Evolutionary conservation across 2,797 vertebrate species (phyloP).

Genomic region (Garrulus glandarius): DNA sequence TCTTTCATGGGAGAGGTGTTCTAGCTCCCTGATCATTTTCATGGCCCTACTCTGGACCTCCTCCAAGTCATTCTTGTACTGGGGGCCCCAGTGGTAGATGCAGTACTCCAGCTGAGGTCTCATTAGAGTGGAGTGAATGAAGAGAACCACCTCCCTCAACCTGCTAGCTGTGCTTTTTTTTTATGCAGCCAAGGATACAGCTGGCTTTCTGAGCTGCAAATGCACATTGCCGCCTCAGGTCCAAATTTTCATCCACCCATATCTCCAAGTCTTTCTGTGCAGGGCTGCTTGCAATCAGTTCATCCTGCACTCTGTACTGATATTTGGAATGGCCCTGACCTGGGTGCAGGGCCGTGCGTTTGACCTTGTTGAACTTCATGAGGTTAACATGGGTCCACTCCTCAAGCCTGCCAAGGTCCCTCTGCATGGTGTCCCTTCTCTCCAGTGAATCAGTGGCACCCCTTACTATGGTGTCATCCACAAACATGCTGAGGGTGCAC

Average conservation of each 20-base stretch:
- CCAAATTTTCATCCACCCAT: neutral
- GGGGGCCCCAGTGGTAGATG: neutral
- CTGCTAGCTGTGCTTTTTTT: neutral
- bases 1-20: neutral
- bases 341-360: neutral
- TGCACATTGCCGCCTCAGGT: rapidly evolving
- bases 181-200: neutral
- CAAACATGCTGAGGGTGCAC: neutral
- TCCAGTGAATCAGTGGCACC: too few species aligned
- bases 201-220: neutral
- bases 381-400: neutral
- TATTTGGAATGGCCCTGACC: neutral
- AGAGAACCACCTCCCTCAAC: neutral
- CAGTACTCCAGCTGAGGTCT: neutral
- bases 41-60: neutral
- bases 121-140: neutral
- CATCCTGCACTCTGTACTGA: neutral
- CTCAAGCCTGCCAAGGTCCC: neutral
- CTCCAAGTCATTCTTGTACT: neutral
- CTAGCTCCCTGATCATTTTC: neutral
- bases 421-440: neutral
- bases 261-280: neutral
- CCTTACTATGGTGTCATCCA: neutral
- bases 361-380: neutral
- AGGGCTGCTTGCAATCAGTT: neutral